A percentile compares a stretch with the other conserved stretches of the same genome.
Conservation (phyloP, 2,113 vertebrate genomes). For the Odobenus rosmarus region DNA sequence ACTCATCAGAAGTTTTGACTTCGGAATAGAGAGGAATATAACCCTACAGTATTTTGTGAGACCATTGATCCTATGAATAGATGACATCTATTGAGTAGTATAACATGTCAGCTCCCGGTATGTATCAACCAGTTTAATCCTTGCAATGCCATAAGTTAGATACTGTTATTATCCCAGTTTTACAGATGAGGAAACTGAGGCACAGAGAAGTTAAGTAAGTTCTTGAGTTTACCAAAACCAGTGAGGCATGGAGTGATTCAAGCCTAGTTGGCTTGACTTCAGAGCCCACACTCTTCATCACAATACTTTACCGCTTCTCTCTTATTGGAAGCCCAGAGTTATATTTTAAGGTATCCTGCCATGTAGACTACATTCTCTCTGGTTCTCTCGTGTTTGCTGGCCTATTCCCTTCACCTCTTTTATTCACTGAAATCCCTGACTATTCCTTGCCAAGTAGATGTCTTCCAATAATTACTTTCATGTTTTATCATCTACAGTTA, state of each 20-base stretch:
- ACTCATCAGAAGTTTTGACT: neutral
- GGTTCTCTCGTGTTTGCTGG: neutral
- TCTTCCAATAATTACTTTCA: conserved; percentile 42
- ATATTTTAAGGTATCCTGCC: neutral
- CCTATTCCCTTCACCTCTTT: neutral
- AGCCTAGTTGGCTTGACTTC: neutral
- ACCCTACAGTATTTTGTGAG: neutral
- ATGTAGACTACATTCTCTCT: neutral
- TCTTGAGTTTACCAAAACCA: conserved; percentile 15
- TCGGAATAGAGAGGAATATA: neutral
- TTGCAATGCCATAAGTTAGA: neutral
- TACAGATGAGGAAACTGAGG: conserved; percentile 10
- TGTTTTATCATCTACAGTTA: conserved; percentile 87
- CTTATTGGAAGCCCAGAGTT: neutral
- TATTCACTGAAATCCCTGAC: neutral
- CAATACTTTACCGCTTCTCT: neutral
- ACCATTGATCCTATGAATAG: neutral
- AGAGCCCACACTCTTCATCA: neutral
- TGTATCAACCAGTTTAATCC: neutral
- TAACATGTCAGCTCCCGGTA: neutral
- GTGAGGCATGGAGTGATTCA: neutral
- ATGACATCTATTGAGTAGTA: neutral
- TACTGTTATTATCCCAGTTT: neutral
- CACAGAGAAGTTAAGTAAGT: neutral
- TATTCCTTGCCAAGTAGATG: neutral